Base-by-base conservation (phyloP, 2,888 invertebrate species). In the Melinaea menophilus region DNA sequence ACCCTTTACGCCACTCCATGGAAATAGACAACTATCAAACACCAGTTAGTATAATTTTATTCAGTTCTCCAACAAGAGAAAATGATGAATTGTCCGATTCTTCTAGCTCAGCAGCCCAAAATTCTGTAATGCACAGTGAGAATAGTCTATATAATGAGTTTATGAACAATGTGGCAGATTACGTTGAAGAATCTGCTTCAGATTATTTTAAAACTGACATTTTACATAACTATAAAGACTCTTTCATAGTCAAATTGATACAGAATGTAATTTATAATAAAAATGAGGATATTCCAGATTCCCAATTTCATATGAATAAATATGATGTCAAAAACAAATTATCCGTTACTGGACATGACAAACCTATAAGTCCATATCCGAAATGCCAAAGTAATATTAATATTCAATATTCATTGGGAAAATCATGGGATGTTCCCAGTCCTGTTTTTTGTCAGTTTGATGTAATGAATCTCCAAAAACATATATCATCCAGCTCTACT, bases 61-160 rank as follows among this genome's bases (percentile, higher is more conserved):
- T 73, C 55, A 78, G 74, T 69, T 72, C 77, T 55, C 65, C 66
- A 13, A 64, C 66, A 55, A 58, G 63, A 41, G 57, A 54, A 54
- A 62, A 51, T 51, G 51, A 11, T 31, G 31, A 7, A 35, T 56
- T 48, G 56, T 22, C 65, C 69, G 55, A 62, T 12, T 71, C 73
- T 5, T 64, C 72, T 31, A 72, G 69, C 46, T 65, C 72, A 48
- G 64, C 70, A 12, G 71, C 69, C 57, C 71, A 72, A 56, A 63
- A 70, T 58, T 22, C 7, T 22, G 7, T 51, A 51, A 31, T 31
- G 69, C 22, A 57, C 4, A 48, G n/a, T 4, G n/a, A 69, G 54
- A 71, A 77, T 62, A 71, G 71, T 63, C 68, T 79, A 5, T 86
- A 83, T 71, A 73, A 80, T 68, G 77, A 82, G 51, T 79, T 86